These are phyloP conservation scores for Drosophila teissieri DNA, from an alignment of 1,140 invertebrate species.

Conservation along the genomic window DNA sequence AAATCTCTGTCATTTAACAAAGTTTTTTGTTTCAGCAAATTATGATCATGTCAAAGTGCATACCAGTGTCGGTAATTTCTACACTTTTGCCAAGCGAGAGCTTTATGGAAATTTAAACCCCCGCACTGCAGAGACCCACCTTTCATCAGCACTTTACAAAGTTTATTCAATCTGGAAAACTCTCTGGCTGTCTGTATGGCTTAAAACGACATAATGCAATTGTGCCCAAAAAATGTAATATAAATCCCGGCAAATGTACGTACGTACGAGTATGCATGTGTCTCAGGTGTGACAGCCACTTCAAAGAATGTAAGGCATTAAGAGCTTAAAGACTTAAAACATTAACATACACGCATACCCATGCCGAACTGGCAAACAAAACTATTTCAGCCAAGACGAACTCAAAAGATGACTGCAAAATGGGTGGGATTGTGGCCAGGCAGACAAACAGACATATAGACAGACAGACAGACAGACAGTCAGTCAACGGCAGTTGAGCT, in stretches of 20 bases:
- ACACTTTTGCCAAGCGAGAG: neutral
- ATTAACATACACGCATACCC: slow-evolving; percentile 46
- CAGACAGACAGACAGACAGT: slow-evolving; percentile 45
- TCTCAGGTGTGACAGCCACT: slow-evolving; percentile 45
- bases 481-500: slow-evolving; percentile 55
- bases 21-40: slow-evolving; percentile 3
- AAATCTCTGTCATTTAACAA: slow-evolving; percentile 29
- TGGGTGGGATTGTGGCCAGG: slow-evolving; percentile 27
- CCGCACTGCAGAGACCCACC: neutral
- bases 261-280: slow-evolving; percentile 19
- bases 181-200: slow-evolving; percentile 2
- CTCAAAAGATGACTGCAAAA: slow-evolving; percentile 17
- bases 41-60: slow-evolving; percentile 12
- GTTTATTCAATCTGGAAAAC: slow-evolving; percentile 35
- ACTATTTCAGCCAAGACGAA: slow-evolving; percentile 60
- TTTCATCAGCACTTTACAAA: slow-evolving; percentile 31
- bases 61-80: slow-evolving; percentile 6
- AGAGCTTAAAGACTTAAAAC: slow-evolving; percentile 76
- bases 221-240: slow-evolving; percentile 34
- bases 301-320: slow-evolving; percentile 68
- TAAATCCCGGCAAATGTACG: slow-evolving; percentile 36
- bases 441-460: slow-evolving; percentile 28
- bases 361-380: slow-evolving; percentile 22
- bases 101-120: slow-evolving; percentile 8
- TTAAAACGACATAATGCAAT: slow-evolving; percentile 43